Base-by-base conservation (phyloP, 2,888 invertebrate species). In the Nephrocerus scutellatus region DNA sequence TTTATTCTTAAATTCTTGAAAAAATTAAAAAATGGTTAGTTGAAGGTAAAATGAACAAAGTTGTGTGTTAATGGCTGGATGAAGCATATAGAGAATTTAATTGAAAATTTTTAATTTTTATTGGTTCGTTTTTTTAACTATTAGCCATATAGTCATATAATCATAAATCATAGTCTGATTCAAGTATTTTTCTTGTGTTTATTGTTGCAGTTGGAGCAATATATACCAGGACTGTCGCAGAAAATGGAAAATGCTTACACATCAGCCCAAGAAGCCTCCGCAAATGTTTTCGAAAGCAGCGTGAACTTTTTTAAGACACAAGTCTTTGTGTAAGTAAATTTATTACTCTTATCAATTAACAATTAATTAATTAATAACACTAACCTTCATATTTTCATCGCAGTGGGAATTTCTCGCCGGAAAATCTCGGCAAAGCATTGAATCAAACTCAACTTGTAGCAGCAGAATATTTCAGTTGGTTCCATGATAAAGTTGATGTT, bases 371-470 rank as follows among this genome's bases (percentile, higher is more conserved):
- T 9, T 28, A 29, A 37, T 36, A 18, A 24, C 18, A 22, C 15
- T 14, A n/a, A n/a, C n/a, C n/a, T n/a, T n/a, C n/a, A 9, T 30
- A 28, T 32, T 13, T 31, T 42, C n/a, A 25, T 74, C 74, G 32
- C 72, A 85, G 86, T 29, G 85, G 84, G 4, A 78, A 79, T 42
- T 72, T 85, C 63, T 84, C 84, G 36, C 84, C 85, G 6, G 84
- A 84, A 65, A 82, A 79, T 57, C 72, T 86, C 35, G 79, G 80
- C 51, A 79, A 74, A 66, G 81, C 80, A 44, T 70, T 84, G 10
- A 81, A 84, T 53, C 75, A 77, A 41, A 84, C 84, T 12, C 76
- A 78, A 52, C 68, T 72, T 49, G 79, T 77, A 43, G 79, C 83
- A 37, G 70, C 75, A 7, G 73, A 81, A 48, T 84, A 81, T 56